Percentiles rank a stretch among this genome's conserved stretches.
phyloP scores from a whole-genome alignment of 2,113 vertebrate species.

The Tachysurus vachellii region DNA sequence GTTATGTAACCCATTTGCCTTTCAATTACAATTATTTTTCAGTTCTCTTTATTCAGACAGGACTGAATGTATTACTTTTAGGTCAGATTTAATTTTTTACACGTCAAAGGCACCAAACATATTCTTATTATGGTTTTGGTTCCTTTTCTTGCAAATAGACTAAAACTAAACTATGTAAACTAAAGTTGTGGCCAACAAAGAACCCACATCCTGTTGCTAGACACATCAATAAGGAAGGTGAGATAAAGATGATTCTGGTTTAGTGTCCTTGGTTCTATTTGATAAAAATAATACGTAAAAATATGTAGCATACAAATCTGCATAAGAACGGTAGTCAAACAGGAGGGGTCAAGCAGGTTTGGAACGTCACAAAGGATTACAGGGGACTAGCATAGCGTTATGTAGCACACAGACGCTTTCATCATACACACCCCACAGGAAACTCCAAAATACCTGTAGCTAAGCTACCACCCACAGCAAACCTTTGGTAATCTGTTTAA shows the following conservation, averaged over 20 bases:
- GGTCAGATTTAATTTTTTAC: background rate
- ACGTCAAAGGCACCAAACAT: background rate
- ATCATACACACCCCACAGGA: background rate
- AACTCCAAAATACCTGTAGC: background rate
- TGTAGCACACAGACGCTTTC: background rate
- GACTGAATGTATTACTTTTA: background rate
- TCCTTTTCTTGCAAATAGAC: conserved; percentile 8
- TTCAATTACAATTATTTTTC: background rate
- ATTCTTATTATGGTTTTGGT: background rate
- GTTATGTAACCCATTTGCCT: background rate
- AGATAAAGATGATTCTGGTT: background rate
- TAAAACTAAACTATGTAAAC: too few relatives aligned
- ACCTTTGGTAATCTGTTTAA: background rate
- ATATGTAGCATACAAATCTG: too few relatives aligned
- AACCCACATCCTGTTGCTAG: conserved; percentile 40
- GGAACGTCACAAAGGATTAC: background rate
- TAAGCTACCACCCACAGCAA: conserved; percentile 5
- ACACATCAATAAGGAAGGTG: background rate
- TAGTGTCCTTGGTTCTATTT: background rate
- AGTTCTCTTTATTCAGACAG: background rate
- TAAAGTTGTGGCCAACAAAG: background rate
- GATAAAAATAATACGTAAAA: background rate
- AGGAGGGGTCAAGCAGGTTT: background rate
- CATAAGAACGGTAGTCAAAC: background rate
- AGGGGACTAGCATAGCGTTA: background rate